A percentile compares a stretch with the other conserved stretches of the same genome.
phyloP scores from a whole-genome alignment of 2,113 vertebrate species.

The Manacus vitellinus region DNA sequence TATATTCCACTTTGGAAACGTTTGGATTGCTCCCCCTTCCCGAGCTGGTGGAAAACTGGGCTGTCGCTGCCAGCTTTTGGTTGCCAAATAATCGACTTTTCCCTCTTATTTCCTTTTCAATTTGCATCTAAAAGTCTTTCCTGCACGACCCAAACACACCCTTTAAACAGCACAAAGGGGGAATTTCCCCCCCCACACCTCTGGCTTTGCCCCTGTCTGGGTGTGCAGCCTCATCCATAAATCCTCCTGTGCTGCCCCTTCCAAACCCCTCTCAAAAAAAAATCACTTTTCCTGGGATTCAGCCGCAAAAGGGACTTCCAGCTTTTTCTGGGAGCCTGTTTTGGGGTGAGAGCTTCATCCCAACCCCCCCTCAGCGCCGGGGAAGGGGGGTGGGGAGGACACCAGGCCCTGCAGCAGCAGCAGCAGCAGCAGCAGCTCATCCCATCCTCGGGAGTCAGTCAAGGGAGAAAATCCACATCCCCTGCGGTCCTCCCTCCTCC shows the following conservation, averaged over 20 bases:
- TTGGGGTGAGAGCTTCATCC: background rate
- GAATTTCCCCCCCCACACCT: background rate
- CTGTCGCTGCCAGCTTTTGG: background rate
- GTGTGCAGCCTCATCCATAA: fast-evolving
- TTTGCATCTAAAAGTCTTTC: background rate
- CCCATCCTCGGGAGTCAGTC: background rate
- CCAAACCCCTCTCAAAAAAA: background rate
- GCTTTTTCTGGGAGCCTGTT: background rate
- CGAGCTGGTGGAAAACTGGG: background rate
- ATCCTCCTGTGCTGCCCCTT: background rate
- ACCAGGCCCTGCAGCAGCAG: background rate
- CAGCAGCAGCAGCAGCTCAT: background rate
- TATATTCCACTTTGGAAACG: background rate
- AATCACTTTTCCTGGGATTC: background rate
- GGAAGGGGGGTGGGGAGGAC: background rate
- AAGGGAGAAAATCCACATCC: background rate
- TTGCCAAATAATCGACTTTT: background rate
- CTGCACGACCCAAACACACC: fast-evolving
- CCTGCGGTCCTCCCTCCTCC: background rate
- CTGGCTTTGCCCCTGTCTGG: background rate
- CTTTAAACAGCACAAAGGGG: background rate
- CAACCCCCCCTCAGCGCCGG: fast-evolving
- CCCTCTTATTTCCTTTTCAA: background rate
- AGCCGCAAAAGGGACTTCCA: background rate
- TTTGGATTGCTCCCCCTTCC: background rate